Percentiles rank a stretch among this genome's conserved stretches.
phyloP scores from a whole-genome alignment of 2,888 invertebrate genomes.

The Brachyopa scutellaris region DNA sequence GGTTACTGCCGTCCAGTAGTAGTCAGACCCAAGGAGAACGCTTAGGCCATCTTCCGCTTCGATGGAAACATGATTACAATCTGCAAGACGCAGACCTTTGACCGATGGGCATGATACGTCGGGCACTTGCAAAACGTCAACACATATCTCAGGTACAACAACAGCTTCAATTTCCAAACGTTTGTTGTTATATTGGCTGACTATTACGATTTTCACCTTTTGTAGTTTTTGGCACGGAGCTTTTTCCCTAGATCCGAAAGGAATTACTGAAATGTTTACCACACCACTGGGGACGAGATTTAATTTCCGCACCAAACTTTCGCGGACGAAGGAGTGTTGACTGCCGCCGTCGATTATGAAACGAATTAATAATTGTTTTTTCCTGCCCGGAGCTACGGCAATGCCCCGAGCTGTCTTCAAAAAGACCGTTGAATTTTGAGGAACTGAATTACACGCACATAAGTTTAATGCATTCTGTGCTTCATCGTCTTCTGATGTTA shows the following conservation, averaged over 20 bases:
- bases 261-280: background rate
- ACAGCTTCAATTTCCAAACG: background rate
- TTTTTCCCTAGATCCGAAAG: background rate
- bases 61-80: background rate
- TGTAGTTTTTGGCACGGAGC: background rate
- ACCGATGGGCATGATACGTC: background rate
- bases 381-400: background rate
- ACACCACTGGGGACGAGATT: background rate
- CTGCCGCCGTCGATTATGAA: conserved; percentile 15
- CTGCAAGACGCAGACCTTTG: background rate
- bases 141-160: background rate
- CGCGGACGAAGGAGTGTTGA: conserved; percentile 1
- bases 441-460: background rate
- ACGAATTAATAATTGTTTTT: background rate
- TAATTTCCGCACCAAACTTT: background rate
- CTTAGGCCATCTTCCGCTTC: background rate
- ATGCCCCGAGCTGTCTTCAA: background rate
- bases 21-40: background rate
- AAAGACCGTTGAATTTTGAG: background rate
- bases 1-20: conserved; percentile 3
- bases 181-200: background rate
- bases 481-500: background rate
- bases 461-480: background rate
- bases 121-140: background rate
- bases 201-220: background rate